Conservation (phyloP, 2,888 invertebrate genomes). For the Calliphora vomitoria region DNA sequence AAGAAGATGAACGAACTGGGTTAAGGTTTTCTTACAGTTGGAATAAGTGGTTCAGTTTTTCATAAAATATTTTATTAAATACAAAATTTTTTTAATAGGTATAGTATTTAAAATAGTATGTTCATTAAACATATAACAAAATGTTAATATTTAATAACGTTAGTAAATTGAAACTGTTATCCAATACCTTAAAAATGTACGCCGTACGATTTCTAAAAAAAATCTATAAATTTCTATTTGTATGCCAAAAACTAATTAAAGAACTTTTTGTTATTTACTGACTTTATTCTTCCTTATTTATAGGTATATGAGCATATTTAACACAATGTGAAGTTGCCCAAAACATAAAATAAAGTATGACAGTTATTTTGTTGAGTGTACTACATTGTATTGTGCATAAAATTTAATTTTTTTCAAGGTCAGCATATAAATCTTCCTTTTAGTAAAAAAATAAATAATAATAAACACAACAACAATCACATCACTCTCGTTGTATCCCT, state of each 20-base stretch:
- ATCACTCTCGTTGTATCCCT: conserved; percentile 16
- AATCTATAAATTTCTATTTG: too few species aligned
- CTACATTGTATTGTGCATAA: conserved; percentile 29
- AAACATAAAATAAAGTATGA: background rate
- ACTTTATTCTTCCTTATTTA: background rate
- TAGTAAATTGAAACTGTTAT: too few species aligned
- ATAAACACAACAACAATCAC: conserved; percentile 34
- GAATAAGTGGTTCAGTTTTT: background rate
- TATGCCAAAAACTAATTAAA: too few species aligned
- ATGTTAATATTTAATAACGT: too few species aligned
- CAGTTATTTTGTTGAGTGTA: conserved; percentile 48
- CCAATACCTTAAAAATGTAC: too few species aligned
- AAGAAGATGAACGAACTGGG: background rate
- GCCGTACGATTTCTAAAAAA: too few species aligned
- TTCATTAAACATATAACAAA: too few species aligned
- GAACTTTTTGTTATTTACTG: background rate
- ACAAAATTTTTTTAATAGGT: too few species aligned
- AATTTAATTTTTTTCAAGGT: conserved; percentile 62
- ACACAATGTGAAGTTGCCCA: background rate
- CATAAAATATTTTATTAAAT: too few species aligned
- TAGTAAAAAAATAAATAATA: conserved; percentile 12
- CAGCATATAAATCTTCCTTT: conserved; percentile 64
- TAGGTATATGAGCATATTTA: too few species aligned
- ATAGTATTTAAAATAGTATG: too few species aligned
- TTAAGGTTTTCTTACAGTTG: background rate